Evolutionary conservation across 2,113 vertebrate species (phyloP), one percentile per base, ranked within the genome.

Genomic region (Aplodontia rufa): DNA sequence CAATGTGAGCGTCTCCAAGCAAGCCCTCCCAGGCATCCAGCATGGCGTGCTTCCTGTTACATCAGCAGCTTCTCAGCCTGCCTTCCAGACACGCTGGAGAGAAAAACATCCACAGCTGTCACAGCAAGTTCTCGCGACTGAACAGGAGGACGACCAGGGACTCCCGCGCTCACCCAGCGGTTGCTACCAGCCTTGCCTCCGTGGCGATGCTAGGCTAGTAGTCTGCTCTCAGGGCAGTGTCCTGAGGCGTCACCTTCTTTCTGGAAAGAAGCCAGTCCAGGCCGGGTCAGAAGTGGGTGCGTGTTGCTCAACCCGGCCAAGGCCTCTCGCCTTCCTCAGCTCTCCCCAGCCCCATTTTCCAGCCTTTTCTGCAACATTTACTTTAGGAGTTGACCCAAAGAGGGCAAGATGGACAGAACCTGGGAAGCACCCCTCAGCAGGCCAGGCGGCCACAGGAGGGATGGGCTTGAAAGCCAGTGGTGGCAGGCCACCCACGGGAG

Each of bases 381-480:
- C 26, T 24, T 60, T 20, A 16, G 17, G 26, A 68, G 53, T 22
- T 42, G 66, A 64, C 6, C 40, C 53, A 68, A 24, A 81, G 51
- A 42, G 10, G 5, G 4, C 35, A 53, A 6, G 16, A 8, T 11
- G 55, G 28, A 7, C 2, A 64, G 76, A n/a, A 66, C 37, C 35
- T 47, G 35, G 64, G 32, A 24, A 83, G 84, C 37, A 20, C 68
- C 37, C 30, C 24, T 22, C 13, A 62, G 51, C 0, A 45, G 26
- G 51, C 0, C 6, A 7, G 79, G 55, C 53, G n/a, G 53, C n/a
- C 8, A 35, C 9, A 24, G n/a, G 4, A 8, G 81, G 11, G 6
- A 26, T 1, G 0, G 32, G 5, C 35, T 28, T 28, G 37, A 45
- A 14, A 35, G 3, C 32, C n/a, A 6, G 6, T 0, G 47, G 16